phyloP scores from a whole-genome alignment of 2,797 vertebrate genomes.

The Melanotaenia pygmaea region DNA sequence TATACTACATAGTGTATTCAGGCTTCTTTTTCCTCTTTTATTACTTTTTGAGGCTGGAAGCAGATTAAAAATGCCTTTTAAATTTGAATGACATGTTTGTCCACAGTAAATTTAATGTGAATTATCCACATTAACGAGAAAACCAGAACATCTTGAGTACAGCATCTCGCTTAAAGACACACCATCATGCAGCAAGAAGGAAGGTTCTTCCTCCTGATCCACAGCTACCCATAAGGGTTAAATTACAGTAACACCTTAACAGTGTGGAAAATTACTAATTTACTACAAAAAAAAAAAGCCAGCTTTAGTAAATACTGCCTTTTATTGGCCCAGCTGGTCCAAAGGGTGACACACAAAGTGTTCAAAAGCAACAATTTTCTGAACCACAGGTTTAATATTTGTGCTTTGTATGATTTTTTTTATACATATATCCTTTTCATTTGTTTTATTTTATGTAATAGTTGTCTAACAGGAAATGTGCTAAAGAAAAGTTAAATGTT shows the following conservation, averaged over 20 bases:
- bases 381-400: no score
- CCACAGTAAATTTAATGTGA: not conserved
- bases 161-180: no score
- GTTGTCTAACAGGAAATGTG: no score
- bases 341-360: not conserved
- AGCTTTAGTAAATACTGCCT: not conserved
- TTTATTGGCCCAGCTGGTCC: conserved; percentile 1
- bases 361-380: no score
- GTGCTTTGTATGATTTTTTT: no score
- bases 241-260: not conserved
- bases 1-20: not conserved
- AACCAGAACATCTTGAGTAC: no score
- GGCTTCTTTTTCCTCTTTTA: not conserved
- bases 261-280: not conserved
- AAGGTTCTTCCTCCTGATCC: not conserved
- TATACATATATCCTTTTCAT: no score
- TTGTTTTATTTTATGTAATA: no score
- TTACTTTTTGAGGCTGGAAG: no score
- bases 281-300: not conserved
- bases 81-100: not conserved
- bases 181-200: not conserved
- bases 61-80: not conserved
- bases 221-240: not conserved
- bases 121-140: no score
- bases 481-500: not conserved